These are phyloP conservation scores for Hepsetus odoe DNA, from an alignment of 2,113 vertebrate genomes.

Conservation along the genomic window DNA sequence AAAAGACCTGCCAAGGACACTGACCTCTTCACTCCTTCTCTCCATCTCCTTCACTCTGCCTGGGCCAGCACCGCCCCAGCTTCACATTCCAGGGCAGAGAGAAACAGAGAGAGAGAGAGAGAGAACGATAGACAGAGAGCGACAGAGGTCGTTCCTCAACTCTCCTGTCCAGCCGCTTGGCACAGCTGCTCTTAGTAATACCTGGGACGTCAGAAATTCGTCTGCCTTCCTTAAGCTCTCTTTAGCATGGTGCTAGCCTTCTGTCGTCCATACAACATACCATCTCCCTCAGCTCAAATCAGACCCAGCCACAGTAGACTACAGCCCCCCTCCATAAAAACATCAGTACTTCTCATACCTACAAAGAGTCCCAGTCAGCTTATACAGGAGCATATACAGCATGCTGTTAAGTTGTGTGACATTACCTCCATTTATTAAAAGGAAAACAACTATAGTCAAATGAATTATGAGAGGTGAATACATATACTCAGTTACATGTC, in stretches of 20 bases:
- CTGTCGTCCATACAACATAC: constrained; percentile 3
- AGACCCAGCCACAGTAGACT: neutral
- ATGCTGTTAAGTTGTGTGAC: too few relatives aligned
- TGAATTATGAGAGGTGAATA: too few relatives aligned
- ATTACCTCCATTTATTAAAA: too few relatives aligned
- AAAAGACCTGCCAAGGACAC: constrained; percentile 98
- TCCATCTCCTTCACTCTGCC: constrained; percentile 2
- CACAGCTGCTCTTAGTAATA: constrained; percentile 48
- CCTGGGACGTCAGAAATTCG: constrained; percentile 32
- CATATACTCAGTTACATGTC: neutral
- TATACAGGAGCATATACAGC: too few relatives aligned
- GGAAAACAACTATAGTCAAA: too few relatives aligned
- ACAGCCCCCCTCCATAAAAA: too few relatives aligned
- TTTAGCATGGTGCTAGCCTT: constrained; percentile 46
- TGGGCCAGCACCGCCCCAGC: constrained; percentile 43
- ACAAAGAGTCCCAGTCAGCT: too few relatives aligned
- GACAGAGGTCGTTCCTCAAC: constrained; percentile 24
- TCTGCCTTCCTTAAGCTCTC: constrained; percentile 25
- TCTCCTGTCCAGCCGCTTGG: constrained; percentile 37
- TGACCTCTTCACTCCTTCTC: constrained; percentile 66
- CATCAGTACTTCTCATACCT: too few relatives aligned
- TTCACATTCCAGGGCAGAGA: constrained; percentile 65
- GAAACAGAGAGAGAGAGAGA: constrained; percentile 26
- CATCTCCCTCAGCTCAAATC: neutral
- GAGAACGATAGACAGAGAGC: constrained; percentile 10